A percentile compares a stretch with the other conserved stretches of the same genome.
phyloP scores from a whole-genome alignment of 2,888 invertebrate species.

The Nebria salina region DNA sequence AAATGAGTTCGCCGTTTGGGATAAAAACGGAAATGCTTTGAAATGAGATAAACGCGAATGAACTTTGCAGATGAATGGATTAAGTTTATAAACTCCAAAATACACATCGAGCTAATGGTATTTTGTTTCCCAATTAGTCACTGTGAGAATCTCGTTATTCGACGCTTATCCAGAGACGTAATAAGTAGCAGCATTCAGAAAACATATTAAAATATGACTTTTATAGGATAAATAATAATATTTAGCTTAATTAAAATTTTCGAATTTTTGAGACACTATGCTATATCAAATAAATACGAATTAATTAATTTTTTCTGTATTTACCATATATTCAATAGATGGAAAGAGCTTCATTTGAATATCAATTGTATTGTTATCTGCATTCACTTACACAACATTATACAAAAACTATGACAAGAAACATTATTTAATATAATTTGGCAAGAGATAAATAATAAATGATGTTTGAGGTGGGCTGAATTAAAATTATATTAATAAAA shows the following conservation, averaged over 20 bases:
- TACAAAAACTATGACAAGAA: not conserved
- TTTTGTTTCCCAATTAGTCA: slow-evolving; percentile 20
- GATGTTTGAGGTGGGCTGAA: too few species aligned
- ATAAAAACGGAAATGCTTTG: not conserved
- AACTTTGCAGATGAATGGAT: not conserved
- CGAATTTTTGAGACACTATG: too few species aligned
- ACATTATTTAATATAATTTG: too few species aligned
- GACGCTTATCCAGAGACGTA: not conserved
- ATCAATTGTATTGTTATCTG: not conserved
- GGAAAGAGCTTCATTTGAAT: not conserved
- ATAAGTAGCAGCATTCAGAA: not conserved
- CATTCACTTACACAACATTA: not conserved
- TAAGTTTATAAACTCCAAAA: not conserved
- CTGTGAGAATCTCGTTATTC: slow-evolving; percentile 8
- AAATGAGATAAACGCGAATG: not conserved
- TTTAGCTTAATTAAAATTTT: too few species aligned
- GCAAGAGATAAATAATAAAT: too few species aligned
- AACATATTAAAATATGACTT: not conserved
- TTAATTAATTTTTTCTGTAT: not conserved
- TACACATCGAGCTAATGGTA: slow-evolving; percentile 5
- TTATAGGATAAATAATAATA: not conserved
- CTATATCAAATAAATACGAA: not conserved
- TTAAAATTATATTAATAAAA: too few species aligned
- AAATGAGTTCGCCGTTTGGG: not conserved
- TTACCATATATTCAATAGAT: not conserved